Evolutionary conservation across 2,888 invertebrate species (phyloP), one percentile per base, ranked within the genome.

Genomic region (Busseola fusca): DNA sequence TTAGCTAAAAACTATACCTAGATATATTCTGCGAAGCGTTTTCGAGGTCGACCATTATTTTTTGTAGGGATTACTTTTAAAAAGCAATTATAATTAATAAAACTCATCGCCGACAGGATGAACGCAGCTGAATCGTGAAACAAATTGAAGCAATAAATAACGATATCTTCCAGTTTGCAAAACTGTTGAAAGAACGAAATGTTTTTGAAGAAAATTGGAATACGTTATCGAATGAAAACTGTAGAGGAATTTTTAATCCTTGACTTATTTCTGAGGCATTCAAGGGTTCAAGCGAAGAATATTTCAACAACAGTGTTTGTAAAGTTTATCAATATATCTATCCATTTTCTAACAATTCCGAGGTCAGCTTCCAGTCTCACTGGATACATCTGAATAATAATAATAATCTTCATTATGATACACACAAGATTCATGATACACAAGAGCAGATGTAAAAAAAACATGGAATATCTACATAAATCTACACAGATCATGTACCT

Each of bases 101-200:
- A 52, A 70, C 59, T 70, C 68, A 72, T 68, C 70, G 66, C 64
- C 56, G 60, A 69, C 65, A 64, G 59, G 74, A 82, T 65, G 57
- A 73, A 65, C 66, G 56, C 68, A 59, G 71, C 69, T 68, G 65
- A 58, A 68, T 59, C 54, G 62, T 40, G 25, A 54, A 69, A 77
- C 42, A 69, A 82, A 84, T 74, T 84, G 64, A 34, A 64, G 68
- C 63, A 12, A 84, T 82, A 77, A 82, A 84, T 82, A 82, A 81
- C 48, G 69, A 52, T 58, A 68, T 56, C 62, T 65, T 73, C 62
- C 57, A 54, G 70, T 59, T 64, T 67, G 27, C 42, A 5, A 67
- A 60, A 64, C 64, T 68, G 76, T 64, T 67, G 34, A 50, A 76
- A 57, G 37, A 67, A 56, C 25, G 50, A 52, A 37, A 65, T 65